Percentiles rank a stretch among this genome's conserved stretches.
Evolutionary conservation across 37 sponge, comb jelly and placozoan species (phyloP).

Genomic region (Cladorhizidae sp.): DNA sequence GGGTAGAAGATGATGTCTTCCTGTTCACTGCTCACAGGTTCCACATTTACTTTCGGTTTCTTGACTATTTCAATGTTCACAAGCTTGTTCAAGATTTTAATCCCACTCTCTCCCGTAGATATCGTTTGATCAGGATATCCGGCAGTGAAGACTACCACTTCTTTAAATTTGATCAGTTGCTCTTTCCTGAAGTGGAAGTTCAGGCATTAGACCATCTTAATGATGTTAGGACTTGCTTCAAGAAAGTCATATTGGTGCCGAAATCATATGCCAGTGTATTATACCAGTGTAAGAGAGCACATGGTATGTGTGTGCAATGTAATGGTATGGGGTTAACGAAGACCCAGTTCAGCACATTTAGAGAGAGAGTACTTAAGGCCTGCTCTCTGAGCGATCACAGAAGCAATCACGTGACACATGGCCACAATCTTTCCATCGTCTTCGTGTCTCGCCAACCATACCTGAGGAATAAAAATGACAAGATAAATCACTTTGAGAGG

Average conservation of each 20-base stretch:
- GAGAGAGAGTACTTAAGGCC: conserved; percentile 50
- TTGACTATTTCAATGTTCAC: conserved; percentile 58
- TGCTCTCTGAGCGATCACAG: conserved; percentile 52
- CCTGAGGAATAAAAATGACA: conserved; percentile 31
- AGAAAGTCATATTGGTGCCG: conserved; percentile 40
- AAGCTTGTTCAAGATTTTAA: conserved; percentile 33
- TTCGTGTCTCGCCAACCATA: conserved; percentile 61
- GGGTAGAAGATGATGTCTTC: conserved; percentile 41
- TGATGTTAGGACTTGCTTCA: conserved; percentile 42
- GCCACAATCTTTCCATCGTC: conserved; percentile 14
- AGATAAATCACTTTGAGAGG: conserved; percentile 28
- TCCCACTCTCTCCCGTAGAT: not conserved
- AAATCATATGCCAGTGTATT: conserved; percentile 48
- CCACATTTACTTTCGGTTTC: conserved; percentile 75
- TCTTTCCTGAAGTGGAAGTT: conserved; percentile 50
- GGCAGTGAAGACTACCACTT: conserved; percentile 28
- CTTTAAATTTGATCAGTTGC: conserved; percentile 50
- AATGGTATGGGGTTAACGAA: conserved; percentile 33
- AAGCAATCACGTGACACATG: not conserved
- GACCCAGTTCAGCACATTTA: conserved; percentile 35
- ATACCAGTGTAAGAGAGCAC: conserved; percentile 59
- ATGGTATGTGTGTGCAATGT: conserved; percentile 37
- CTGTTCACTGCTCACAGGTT: conserved; percentile 38
- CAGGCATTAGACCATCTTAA: conserved; percentile 23
- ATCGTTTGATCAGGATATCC: conserved; percentile 42